A percentile compares a stretch with the other conserved stretches of the same genome.
Conservation (phyloP, 2,888 invertebrate genomes). For the Machimus rusticus region DNA sequence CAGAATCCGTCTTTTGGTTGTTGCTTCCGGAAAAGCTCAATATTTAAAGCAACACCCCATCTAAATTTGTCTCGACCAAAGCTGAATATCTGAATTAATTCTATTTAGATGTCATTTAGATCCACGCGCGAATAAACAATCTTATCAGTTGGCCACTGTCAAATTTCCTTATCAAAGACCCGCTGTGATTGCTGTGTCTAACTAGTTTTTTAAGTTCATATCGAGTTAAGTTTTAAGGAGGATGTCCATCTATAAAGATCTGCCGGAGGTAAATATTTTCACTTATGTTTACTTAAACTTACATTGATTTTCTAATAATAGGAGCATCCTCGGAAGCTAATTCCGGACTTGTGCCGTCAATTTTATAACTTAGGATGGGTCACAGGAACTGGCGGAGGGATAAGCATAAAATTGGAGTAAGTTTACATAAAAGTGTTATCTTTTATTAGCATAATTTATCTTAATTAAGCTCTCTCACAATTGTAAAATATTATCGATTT, state of each 20-base stretch:
- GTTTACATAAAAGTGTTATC: slow-evolving; percentile 47
- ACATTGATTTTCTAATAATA: slow-evolving; percentile 52
- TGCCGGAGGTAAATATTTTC: slow-evolving; percentile 52
- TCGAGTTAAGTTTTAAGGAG: not conserved
- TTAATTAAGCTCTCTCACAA: not conserved
- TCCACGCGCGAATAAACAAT: not conserved
- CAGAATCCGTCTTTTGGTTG: not conserved
- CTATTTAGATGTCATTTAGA: not conserved
- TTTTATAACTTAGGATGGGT: slow-evolving; percentile 97
- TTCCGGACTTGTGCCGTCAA: slow-evolving; percentile 87
- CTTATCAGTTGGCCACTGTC: not conserved
- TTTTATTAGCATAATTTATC: not conserved
- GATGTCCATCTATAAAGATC: slow-evolving; percentile 59
- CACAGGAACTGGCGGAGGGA: slow-evolving; percentile 95
- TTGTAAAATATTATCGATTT: slow-evolving; percentile 33
- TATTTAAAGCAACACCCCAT: not conserved
- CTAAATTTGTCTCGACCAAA: not conserved
- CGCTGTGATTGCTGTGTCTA: not conserved
- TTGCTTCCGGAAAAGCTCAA: not conserved
- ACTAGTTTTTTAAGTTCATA: not conserved
- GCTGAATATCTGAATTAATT: not conserved
- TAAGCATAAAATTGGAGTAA: slow-evolving; percentile 87
- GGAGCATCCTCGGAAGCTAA: slow-evolving; percentile 83
- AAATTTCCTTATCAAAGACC: slow-evolving; percentile 1
- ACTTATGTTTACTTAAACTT: not conserved